These are phyloP conservation scores for Clarias gariepinus DNA, from an alignment of 2,113 vertebrate genomes.

Conservation along the genomic window DNA sequence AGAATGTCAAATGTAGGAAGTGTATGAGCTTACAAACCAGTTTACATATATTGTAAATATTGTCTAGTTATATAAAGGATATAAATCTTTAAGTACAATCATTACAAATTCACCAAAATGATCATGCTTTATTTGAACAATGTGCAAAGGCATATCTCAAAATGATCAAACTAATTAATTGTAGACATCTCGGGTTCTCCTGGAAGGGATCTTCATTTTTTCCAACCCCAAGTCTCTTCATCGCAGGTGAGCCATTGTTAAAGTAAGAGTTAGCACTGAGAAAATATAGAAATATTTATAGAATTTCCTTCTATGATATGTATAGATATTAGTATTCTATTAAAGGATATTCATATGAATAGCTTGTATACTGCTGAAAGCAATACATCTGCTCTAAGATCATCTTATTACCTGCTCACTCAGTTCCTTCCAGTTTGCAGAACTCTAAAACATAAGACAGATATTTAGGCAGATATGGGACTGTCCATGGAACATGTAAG, in stretches of 20 bases:
- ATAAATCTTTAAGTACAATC: not conserved
- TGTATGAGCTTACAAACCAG: not conserved
- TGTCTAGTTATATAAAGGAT: too few species aligned
- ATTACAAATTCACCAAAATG: not conserved
- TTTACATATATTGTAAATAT: not conserved
- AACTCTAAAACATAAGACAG: slow-evolving; percentile 28
- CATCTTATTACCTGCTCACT: slow-evolving; percentile 15
- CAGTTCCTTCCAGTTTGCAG: slow-evolving; percentile 24
- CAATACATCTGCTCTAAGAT: not conserved
- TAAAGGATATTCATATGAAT: not conserved
- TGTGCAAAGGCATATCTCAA: not conserved
- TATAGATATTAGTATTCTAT: not conserved
- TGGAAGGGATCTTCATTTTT: not conserved
- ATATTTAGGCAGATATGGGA: not conserved
- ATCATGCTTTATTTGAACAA: slow-evolving; percentile 2
- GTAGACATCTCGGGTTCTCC: not conserved
- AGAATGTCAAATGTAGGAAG: not conserved
- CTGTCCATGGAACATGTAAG: not conserved
- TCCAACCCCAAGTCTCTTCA: slow-evolving; percentile 6
- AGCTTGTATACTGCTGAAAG: not conserved
- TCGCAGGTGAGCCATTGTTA: not conserved
- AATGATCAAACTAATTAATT: not conserved
- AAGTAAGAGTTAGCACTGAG: not conserved
- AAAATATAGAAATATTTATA: not conserved
- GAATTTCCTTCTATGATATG: not conserved